Evolutionary conservation across 2,888 invertebrate genomes (phyloP).

Genomic region (Heliconius cydno): DNA sequence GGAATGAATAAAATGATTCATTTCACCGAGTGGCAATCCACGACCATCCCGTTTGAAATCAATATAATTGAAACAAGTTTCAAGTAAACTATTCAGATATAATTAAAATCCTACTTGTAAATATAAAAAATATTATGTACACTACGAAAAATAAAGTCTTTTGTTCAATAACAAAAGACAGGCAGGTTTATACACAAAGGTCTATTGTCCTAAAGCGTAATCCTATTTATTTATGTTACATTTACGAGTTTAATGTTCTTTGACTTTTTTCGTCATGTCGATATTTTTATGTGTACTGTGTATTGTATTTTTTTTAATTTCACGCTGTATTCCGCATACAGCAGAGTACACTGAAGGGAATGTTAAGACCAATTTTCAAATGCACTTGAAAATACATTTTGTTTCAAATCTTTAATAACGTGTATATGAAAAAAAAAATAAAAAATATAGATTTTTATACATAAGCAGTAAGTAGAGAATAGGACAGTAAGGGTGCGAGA

Average conservation of each 20-base stretch:
- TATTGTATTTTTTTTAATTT: neutral
- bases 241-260: slow-evolving; percentile 13
- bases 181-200: slow-evolving; percentile 26
- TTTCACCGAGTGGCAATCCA: neutral
- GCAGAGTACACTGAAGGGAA: neutral
- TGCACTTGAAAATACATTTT: neutral
- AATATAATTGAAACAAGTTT: neutral
- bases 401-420: neutral
- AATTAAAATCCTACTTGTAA: slow-evolving; percentile 1
- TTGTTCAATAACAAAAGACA: slow-evolving; percentile 18
- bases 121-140: neutral
- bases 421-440: too few relatives aligned
- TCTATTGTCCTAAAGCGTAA: slow-evolving; percentile 29
- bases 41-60: neutral
- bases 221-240: slow-evolving; percentile 31
- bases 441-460: too few relatives aligned
- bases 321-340: neutral
- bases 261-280: neutral
- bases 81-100: neutral
- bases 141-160: slow-evolving; percentile 5
- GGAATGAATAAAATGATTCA: too few relatives aligned
- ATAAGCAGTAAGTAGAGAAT: neutral
- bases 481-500: neutral
- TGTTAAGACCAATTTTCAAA: neutral
- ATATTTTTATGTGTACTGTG: slow-evolving; percentile 1